Evolutionary conservation across 2,888 invertebrate genomes (phyloP).

Genomic region (Heterodera filipjevi): DNA sequence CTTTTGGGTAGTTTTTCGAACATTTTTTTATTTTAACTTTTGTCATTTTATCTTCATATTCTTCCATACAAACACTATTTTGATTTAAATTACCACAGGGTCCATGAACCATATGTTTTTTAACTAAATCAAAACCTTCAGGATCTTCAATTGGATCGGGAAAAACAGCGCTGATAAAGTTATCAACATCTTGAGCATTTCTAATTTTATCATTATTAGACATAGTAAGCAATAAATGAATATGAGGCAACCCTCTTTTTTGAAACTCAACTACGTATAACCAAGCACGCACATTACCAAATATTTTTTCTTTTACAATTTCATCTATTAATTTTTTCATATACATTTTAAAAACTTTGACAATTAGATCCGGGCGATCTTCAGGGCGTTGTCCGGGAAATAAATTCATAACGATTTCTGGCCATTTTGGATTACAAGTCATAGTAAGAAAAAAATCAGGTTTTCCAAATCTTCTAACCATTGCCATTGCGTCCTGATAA

Average conservation of each 20-base stretch:
- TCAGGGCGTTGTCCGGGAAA: constrained; percentile 36
- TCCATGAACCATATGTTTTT: constrained; percentile 65
- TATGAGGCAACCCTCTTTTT: constrained; percentile 50
- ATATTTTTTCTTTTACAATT: constrained; percentile 7
- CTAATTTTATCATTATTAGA: constrained; percentile 36
- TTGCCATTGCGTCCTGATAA: not conserved
- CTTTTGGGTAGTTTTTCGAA: constrained; percentile 35
- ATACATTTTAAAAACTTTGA: constrained; percentile 57
- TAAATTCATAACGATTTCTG: constrained; percentile 54
- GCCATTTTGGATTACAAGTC: constrained; percentile 65
- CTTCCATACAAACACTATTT: not conserved
- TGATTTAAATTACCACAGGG: constrained; percentile 42
- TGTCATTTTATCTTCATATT: not conserved
- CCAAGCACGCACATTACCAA: not conserved
- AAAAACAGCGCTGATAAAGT: constrained; percentile 63
- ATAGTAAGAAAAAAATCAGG: constrained; percentile 60
- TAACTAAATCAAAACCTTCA: constrained; percentile 61
- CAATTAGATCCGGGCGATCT: constrained; percentile 55
- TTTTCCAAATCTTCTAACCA: constrained; percentile 22
- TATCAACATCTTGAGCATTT: constrained; percentile 53
- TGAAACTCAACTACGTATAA: constrained; percentile 20
- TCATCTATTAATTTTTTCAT: constrained; percentile 33
- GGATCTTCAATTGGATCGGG: constrained; percentile 57
- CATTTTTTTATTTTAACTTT: constrained; percentile 14
- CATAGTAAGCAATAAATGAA: constrained; percentile 51